Percentiles rank a stretch among this genome's conserved stretches.
Evolutionary conservation across 2,113 vertebrate species (phyloP).

Genomic region (Sisor rabdophorus): DNA sequence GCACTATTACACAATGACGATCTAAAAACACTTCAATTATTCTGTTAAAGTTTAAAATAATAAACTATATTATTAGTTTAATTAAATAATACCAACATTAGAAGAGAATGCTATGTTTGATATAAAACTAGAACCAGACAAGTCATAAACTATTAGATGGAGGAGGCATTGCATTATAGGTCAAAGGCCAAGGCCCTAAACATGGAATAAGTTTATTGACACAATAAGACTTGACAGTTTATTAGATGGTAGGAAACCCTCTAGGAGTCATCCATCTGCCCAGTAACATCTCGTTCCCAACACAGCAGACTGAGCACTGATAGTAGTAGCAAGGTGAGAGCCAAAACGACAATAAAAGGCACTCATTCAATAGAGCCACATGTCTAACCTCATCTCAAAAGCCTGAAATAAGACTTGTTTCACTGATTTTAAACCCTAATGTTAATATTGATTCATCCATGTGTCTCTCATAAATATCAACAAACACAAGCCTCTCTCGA

Average conservation of each 20-base stretch:
- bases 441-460: slow-evolving; percentile 37
- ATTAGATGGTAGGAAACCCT: slow-evolving; percentile 67
- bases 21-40: slow-evolving; percentile 22
- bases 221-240: slow-evolving; percentile 78
- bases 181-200: slow-evolving; percentile 72
- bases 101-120: slow-evolving; percentile 19
- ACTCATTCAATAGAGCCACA: slow-evolving; percentile 33
- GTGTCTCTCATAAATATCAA: neutral
- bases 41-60: neutral
- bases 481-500: neutral
- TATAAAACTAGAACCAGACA: slow-evolving; percentile 47
- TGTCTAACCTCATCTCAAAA: slow-evolving; percentile 38
- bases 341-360: slow-evolving; percentile 25
- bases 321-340: slow-evolving; percentile 49
- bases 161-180: slow-evolving; percentile 54
- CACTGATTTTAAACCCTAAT: slow-evolving; percentile 39
- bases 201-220: slow-evolving; percentile 73
- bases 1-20: neutral
- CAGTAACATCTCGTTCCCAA: slow-evolving; percentile 55
- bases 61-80: neutral
- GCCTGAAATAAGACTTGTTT: slow-evolving; percentile 33
- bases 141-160: slow-evolving; percentile 57
- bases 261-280: slow-evolving; percentile 58
- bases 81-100: neutral
- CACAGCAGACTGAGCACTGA: slow-evolving; percentile 61